Percentiles rank a stretch among this genome's conserved stretches.
Conservation (phyloP, 2,797 vertebrate genomes). For the Hipposideros larvatus region DNA sequence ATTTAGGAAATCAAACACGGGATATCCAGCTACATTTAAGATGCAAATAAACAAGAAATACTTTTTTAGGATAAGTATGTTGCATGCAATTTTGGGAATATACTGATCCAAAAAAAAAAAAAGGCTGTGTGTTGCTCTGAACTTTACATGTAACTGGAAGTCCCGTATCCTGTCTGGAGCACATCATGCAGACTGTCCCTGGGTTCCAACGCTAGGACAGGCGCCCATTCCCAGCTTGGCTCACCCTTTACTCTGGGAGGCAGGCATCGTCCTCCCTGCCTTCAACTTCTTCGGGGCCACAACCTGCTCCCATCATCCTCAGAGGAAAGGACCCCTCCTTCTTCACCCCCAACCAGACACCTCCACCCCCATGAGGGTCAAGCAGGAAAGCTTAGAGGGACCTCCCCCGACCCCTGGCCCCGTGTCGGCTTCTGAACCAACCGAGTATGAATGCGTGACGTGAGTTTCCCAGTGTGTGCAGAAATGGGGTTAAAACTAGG, state of each 20-base stretch:
- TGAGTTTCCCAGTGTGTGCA: neutral
- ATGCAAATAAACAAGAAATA: neutral
- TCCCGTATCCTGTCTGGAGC: accelerated
- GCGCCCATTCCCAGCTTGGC: neutral
- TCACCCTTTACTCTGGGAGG: no score
- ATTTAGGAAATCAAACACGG: neutral
- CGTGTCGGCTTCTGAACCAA: neutral
- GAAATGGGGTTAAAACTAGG: neutral
- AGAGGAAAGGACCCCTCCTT: neutral
- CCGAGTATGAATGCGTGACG: accelerated
- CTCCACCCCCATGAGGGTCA: neutral
- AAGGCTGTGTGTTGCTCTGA: neutral
- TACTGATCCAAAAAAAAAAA: no score
- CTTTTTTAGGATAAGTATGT: neutral
- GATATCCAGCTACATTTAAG: neutral
- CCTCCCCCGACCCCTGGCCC: neutral
- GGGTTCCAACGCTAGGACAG: accelerated
- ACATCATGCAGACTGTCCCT: accelerated
- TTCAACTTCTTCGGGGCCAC: neutral
- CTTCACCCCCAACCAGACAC: accelerated
- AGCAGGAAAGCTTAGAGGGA: neutral
- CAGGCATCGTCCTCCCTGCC: neutral
- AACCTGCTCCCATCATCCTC: accelerated
- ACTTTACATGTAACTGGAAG: no score
- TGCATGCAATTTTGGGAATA: neutral